A percentile compares a stretch with the other conserved stretches of the same genome.
Evolutionary conservation across 1,140 invertebrate genomes (phyloP).

Genomic region (Ganaspis sp.): DNA sequence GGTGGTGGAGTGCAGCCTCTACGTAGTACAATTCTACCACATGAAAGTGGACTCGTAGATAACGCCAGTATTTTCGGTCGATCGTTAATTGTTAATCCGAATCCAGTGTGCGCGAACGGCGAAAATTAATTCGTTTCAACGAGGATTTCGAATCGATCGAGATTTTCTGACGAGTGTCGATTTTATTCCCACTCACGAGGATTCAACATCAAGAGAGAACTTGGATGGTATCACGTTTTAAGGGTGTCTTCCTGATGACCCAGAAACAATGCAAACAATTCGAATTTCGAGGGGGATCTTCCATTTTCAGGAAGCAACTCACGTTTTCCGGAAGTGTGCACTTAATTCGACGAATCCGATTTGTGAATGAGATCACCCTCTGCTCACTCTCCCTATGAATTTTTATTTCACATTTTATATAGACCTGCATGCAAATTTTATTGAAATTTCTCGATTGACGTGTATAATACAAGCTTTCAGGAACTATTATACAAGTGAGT

Average conservation of each 20-base stretch:
- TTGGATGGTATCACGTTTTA: slow-evolving; percentile 22
- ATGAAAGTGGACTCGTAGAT: background rate
- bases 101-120: slow-evolving; percentile 32
- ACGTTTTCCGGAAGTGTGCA: slow-evolving; percentile 21
- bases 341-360: slow-evolving; percentile 15
- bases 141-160: slow-evolving; percentile 35
- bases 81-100: slow-evolving; percentile 56
- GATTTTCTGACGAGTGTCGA: slow-evolving; percentile 37
- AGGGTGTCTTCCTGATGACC: slow-evolving; percentile 36
- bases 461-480: background rate
- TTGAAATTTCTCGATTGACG: background rate
- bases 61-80: slow-evolving; percentile 38
- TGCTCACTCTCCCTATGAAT: background rate
- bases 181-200: slow-evolving; percentile 32
- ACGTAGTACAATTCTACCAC: slow-evolving; percentile 18
- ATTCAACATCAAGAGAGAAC: slow-evolving; percentile 15
- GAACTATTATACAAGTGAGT: background rate
- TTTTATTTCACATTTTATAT: background rate
- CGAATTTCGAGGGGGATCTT: slow-evolving; percentile 18
- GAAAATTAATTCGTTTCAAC: slow-evolving; percentile 44
- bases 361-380: slow-evolving; percentile 12
- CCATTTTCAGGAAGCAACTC: background rate
- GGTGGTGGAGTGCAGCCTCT: slow-evolving; percentile 45
- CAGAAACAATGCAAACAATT: slow-evolving; percentile 44
- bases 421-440: slow-evolving; percentile 1